phyloP scores from a whole-genome alignment of 2,113 vertebrate genomes.

The Clarias gariepinus region DNA sequence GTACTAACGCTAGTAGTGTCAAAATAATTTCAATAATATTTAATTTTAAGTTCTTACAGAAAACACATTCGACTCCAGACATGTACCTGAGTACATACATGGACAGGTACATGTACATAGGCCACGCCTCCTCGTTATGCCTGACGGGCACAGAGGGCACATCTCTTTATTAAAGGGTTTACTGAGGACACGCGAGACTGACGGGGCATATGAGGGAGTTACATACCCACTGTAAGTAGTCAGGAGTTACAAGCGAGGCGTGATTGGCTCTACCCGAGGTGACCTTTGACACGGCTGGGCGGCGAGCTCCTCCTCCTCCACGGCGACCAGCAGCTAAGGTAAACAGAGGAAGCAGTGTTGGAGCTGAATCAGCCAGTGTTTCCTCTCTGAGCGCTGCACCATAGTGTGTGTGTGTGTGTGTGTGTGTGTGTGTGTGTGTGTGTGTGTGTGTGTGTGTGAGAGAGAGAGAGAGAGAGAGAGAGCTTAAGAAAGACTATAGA shows the following conservation, averaged over 20 bases:
- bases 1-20: no score
- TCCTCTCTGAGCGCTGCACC: constrained; percentile 12
- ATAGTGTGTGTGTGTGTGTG: constrained; percentile 23
- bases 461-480: background rate
- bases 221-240: background rate
- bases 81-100: background rate
- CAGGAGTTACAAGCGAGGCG: background rate
- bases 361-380: constrained; percentile 73
- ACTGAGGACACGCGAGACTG: background rate
- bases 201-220: background rate
- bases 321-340: constrained; percentile 63
- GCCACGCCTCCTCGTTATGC: background rate
- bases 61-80: background rate
- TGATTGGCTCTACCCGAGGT: background rate
- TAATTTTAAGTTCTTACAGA: background rate
- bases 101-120: background rate
- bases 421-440: background rate
- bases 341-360: constrained; percentile 78
- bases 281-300: constrained; percentile 15
- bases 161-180: background rate
- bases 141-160: background rate
- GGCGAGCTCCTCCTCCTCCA: constrained; percentile 53
- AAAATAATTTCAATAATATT: background rate
- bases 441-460: background rate
- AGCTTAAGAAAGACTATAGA: constrained; percentile 1